Base-by-base conservation (phyloP, 2,888 invertebrate species). In the Dorcus hopei region DNA sequence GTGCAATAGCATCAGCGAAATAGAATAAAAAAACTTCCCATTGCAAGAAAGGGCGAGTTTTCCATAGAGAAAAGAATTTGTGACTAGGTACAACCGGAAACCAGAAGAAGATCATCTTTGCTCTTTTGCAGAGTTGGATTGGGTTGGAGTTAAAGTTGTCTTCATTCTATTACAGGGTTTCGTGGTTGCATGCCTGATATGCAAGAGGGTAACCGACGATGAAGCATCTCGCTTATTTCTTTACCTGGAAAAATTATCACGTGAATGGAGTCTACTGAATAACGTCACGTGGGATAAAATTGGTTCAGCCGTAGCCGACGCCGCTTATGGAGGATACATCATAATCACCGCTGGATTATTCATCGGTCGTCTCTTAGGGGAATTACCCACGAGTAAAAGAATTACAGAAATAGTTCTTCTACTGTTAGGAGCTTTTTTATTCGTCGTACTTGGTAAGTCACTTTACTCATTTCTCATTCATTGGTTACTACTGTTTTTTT, bases 231-330 rank as follows among this genome's bases (percentile, higher is more conserved):
- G 88, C 54, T 79, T 89, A 66, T 85, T 86, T 70, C 81, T 87
- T 63, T 84, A 85, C 68, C 81, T 89, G 63, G 86, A 89, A 77
- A 89, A 88, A 78, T 75, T 87, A 58, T 89, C 89, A 33, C 80
- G 87, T 48, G 89, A 90, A 79, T 90, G 90, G 90, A 86, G 87
- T 39, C 81, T 89, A 38, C 80, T 89, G 62, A 88, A 85, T 67
- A 90, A 87, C 49, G 84, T 90, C 64, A 89, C 89, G 0, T 89
- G 89, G 88, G 87, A 87, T 70, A 81, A 83, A 26, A 82, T 87
- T 41, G 89, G 89, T 0, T 83, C 86, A 9, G 82, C 87, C 38
- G 85, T 87, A 61, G 87, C 86, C 2, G 86, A 87, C 65, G 83
- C 87, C 50, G 81, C 86, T 16, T 87, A 86, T 72, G 87, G 87